Conservation (phyloP, 1,140 invertebrate genomes). For the Penaeus chinensis region DNA sequence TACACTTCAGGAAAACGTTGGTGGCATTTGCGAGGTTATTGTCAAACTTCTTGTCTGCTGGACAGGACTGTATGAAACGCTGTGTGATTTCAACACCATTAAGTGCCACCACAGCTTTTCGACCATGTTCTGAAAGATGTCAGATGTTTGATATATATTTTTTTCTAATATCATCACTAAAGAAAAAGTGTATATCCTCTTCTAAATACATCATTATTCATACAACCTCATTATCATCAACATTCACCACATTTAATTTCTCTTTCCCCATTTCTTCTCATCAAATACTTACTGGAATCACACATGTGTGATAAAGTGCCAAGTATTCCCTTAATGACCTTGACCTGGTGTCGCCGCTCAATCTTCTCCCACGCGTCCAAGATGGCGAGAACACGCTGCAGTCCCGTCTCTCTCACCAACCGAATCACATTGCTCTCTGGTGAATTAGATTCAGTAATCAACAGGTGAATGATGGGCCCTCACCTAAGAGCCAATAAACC, state of each 20-base stretch:
- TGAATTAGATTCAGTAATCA: conserved; percentile 50
- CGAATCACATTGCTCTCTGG: conserved; percentile 73
- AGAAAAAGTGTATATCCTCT: neutral
- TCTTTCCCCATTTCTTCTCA: neutral
- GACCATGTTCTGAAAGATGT: conserved; percentile 60
- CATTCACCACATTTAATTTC: neutral
- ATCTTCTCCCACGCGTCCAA: conserved; percentile 77
- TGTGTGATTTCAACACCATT: conserved; percentile 63
- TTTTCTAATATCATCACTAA: too few species aligned
- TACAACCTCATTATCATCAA: neutral
- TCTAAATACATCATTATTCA: conserved; percentile 25
- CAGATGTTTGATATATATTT: neutral
- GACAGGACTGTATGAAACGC: conserved; percentile 69
- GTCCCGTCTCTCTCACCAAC: conserved; percentile 75
- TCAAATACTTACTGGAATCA: conserved; percentile 73
- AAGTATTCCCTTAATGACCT: conserved; percentile 75
- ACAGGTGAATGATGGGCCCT: too few species aligned
- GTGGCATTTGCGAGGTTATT: conserved; percentile 74
- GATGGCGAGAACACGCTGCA: conserved; percentile 73
- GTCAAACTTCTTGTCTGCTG: conserved; percentile 77
- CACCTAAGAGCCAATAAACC: too few species aligned
- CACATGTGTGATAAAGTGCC: conserved; percentile 75
- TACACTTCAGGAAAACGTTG: conserved; percentile 75
- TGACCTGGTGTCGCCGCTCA: conserved; percentile 75
- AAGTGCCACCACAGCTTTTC: conserved; percentile 55